These are phyloP conservation scores for Malurus cyaneus DNA, from an alignment of 2,113 vertebrate genomes.

Conservation along the genomic window DNA sequence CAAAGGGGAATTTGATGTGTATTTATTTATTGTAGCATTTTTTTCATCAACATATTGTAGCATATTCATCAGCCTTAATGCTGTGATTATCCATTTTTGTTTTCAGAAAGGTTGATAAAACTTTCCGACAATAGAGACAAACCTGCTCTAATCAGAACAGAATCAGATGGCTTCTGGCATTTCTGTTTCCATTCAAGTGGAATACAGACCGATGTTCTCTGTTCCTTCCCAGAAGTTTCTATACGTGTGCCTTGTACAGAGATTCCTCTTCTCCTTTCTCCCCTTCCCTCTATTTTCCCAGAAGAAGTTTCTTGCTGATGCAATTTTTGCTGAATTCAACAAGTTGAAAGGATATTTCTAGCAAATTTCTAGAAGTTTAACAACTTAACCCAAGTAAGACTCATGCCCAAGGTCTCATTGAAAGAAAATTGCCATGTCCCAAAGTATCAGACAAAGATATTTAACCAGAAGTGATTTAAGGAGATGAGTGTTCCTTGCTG, in stretches of 20 bases:
- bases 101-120: background rate
- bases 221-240: background rate
- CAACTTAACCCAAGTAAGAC: background rate
- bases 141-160: background rate
- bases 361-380: background rate
- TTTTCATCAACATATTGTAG: background rate
- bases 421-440: background rate
- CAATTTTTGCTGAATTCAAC: background rate
- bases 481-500: background rate
- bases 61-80: background rate
- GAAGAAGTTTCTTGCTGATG: background rate
- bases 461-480: background rate
- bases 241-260: background rate
- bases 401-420: background rate
- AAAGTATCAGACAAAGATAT: background rate
- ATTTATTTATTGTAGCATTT: background rate
- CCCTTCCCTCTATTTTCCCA: background rate
- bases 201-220: background rate
- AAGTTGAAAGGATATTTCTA: background rate
- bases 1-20: background rate
- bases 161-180: background rate
- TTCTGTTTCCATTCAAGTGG: background rate
- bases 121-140: background rate
- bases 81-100: background rate
- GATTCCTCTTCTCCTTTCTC: background rate